A percentile compares a stretch with the other conserved stretches of the same genome.
These are phyloP conservation scores for Lanius ludovicianus DNA, from an alignment of 2,113 vertebrate species.

Conservation along the genomic window DNA sequence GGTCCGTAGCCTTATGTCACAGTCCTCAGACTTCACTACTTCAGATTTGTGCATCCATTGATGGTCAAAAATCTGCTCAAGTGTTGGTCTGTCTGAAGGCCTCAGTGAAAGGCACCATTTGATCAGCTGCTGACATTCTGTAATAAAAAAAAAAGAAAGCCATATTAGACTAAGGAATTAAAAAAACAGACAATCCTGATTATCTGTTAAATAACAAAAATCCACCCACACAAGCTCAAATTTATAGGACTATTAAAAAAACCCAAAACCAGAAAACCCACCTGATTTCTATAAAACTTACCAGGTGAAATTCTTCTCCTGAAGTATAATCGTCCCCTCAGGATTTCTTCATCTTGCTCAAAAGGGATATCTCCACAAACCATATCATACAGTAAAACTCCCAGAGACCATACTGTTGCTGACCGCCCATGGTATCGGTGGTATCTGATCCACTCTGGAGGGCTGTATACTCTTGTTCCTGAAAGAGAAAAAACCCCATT, in stretches of 20 bases:
- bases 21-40: conserved; percentile 79
- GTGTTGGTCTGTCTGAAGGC: conserved; percentile 92
- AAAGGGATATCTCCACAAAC: conserved; percentile 98
- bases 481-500: not conserved
- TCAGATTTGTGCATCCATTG: conserved; percentile 90
- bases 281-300: conserved; percentile 40
- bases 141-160: not conserved
- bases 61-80: conserved; percentile 96
- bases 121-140: conserved; percentile 97
- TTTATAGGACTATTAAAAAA: not conserved
- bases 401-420: conserved; percentile 95
- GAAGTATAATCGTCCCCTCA: conserved; percentile 89
- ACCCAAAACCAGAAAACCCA: not conserved
- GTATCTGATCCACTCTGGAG: conserved; percentile 96
- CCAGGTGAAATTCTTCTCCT: conserved; percentile 90
- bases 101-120: conserved; percentile 95
- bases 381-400: conserved; percentile 96
- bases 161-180: not conserved
- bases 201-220: not conserved
- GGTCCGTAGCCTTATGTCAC: conserved; percentile 87
- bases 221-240: rapidly evolving
- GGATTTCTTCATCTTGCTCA: conserved; percentile 95
- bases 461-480: conserved; percentile 97
- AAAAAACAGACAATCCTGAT: not conserved
- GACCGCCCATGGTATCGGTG: conserved; percentile 96